Evolutionary conservation across 1,140 invertebrate genomes (phyloP).

Genomic region (Atta cephalotes): DNA sequence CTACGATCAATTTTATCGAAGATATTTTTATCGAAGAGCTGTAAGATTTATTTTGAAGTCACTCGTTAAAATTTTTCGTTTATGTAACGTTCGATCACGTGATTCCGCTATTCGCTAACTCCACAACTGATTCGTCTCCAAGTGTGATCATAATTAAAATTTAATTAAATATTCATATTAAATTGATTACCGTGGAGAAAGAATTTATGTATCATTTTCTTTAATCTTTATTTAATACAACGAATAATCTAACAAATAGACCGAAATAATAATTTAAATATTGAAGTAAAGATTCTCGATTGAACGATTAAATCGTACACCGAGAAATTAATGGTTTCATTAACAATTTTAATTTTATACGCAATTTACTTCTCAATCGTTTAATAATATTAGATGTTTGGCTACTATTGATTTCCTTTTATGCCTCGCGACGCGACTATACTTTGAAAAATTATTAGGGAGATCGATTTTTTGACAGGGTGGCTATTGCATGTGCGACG

Average conservation of each 20-base stretch:
- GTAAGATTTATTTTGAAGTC: constrained; percentile 21
- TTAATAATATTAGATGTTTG: constrained; percentile 26
- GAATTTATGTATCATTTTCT: not conserved
- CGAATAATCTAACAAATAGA: not conserved
- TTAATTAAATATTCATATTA: constrained; percentile 15
- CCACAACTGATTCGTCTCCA: not conserved
- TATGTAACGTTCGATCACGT: not conserved
- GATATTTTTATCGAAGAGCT: not conserved
- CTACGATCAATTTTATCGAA: constrained; percentile 50
- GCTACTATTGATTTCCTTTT: constrained; percentile 16
- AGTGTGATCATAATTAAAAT: constrained; percentile 7
- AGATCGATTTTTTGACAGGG: constrained; percentile 61
- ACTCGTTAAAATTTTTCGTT: constrained; percentile 29
- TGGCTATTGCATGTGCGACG: constrained; percentile 14
- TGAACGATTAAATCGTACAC: not conserved
- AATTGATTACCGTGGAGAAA: not conserved
- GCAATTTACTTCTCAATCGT: not conserved
- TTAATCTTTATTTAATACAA: not conserved
- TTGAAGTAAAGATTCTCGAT: not conserved
- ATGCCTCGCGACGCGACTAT: constrained; percentile 1
- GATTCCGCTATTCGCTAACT: not conserved
- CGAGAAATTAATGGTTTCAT: not conserved
- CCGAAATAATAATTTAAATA: constrained; percentile 4
- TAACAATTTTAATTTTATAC: constrained; percentile 33
- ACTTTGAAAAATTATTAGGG: constrained; percentile 32